Evolutionary conservation across 2,113 vertebrate genomes (phyloP).

Genomic region (Epinephelus fuscoguttatus): DNA sequence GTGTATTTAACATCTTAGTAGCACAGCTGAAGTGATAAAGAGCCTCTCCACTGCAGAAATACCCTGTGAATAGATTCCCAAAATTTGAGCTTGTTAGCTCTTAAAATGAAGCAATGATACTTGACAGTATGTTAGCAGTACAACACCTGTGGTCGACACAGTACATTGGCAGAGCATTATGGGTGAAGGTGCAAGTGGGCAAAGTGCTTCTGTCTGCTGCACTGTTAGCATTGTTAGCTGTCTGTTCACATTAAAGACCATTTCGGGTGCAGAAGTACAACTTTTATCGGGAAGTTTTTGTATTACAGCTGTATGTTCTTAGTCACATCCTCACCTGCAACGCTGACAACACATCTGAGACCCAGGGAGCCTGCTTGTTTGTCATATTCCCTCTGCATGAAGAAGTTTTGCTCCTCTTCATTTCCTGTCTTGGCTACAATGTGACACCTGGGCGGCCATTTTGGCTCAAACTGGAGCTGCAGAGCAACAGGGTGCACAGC

Average conservation of each 20-base stretch:
- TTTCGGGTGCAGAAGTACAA: too few species aligned
- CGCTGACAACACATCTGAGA: neutral
- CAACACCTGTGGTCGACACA: too few species aligned
- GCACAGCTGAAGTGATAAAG: too few species aligned
- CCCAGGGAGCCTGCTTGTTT: slow-evolving; percentile 1
- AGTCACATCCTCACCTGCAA: slow-evolving; percentile 10
- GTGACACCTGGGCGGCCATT: slow-evolving; percentile 43
- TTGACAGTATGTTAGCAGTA: too few species aligned
- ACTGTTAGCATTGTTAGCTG: neutral
- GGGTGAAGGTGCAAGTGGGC: slow-evolving; percentile 12
- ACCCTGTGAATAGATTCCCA: too few species aligned
- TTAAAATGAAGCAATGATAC: too few species aligned
- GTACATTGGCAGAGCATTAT: neutral
- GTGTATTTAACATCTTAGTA: too few species aligned
- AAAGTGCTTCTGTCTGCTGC: neutral
- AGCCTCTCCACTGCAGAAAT: too few species aligned
- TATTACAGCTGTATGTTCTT: neutral
- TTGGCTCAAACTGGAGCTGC: slow-evolving; percentile 42
- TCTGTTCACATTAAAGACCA: too few species aligned
- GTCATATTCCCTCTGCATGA: neutral
- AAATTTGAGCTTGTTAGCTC: too few species aligned
- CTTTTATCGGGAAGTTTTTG: neutral
- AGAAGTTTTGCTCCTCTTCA: slow-evolving; percentile 22
- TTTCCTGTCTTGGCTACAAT: slow-evolving; percentile 18
- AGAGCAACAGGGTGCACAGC: slow-evolving; percentile 75